phyloP scores from a whole-genome alignment of 2,113 vertebrate genomes.

The Channa maculata region DNA sequence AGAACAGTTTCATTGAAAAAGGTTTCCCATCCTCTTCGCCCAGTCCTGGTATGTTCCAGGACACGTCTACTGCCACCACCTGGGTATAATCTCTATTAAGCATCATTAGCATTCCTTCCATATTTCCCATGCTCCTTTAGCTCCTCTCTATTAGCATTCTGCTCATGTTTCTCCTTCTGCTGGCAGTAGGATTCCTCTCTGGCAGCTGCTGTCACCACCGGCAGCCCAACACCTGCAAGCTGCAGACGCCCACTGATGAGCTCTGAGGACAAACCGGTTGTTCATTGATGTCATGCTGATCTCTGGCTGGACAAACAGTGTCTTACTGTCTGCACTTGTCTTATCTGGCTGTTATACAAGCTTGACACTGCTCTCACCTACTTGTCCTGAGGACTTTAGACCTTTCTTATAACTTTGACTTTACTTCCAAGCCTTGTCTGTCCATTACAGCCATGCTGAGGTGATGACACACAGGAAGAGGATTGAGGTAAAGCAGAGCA shows the following conservation, averaged over 20 bases:
- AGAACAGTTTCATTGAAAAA: too few relatives aligned
- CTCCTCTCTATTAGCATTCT: conserved; percentile 59
- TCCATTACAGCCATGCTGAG: conserved; percentile 61
- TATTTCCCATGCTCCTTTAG: conserved; percentile 59
- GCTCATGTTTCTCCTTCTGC: conserved; percentile 35
- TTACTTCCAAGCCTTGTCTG: background rate
- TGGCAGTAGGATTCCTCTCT: conserved; percentile 47
- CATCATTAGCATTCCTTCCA: conserved; percentile 72
- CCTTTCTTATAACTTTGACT: too few relatives aligned
- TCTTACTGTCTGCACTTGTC: too few relatives aligned
- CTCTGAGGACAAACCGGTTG: background rate
- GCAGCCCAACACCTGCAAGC: conserved; percentile 22
- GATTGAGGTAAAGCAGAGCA: conserved; percentile 32
- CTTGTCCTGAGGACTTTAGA: too few relatives aligned
- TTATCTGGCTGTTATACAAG: too few relatives aligned
- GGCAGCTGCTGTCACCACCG: conserved; percentile 47
- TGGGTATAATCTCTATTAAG: conserved; percentile 57
- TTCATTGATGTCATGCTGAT: background rate
- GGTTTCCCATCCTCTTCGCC: background rate
- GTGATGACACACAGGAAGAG: conserved; percentile 64
- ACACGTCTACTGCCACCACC: conserved; percentile 5
- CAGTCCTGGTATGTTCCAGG: conserved; percentile 1
- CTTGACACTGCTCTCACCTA: too few relatives aligned
- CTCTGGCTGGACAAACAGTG: too few relatives aligned
- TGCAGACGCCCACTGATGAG: conserved; percentile 9